Percentiles rank a stretch among this genome's conserved stretches.
These are phyloP conservation scores for Danionella dracula DNA, from an alignment of 2,797 vertebrate species.

Conservation along the genomic window DNA sequence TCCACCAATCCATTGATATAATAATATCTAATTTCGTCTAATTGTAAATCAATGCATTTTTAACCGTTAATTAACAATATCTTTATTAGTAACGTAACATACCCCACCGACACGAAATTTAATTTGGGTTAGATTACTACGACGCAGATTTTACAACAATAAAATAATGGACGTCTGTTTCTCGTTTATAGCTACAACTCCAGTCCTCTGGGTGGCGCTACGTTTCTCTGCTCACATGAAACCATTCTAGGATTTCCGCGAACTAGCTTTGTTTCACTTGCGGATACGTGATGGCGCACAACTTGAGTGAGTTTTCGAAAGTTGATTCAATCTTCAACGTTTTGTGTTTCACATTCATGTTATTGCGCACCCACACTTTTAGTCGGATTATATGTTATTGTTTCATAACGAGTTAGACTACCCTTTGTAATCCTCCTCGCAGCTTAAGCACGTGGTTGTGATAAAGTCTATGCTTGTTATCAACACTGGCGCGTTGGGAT, in stretches of 20 bases:
- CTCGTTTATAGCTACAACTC: too few species aligned
- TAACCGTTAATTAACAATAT: too few species aligned
- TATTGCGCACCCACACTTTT: neutral
- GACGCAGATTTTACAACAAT: too few species aligned
- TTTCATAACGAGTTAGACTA: neutral
- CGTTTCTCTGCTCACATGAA: neutral
- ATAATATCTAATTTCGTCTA: too few species aligned
- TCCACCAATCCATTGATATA: too few species aligned
- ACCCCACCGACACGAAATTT: too few species aligned
- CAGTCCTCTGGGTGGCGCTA: constrained; percentile 1
- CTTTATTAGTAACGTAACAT: too few species aligned
- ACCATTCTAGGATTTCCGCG: neutral
- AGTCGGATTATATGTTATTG: neutral
- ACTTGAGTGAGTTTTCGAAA: constrained; percentile 41
- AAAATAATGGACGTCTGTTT: too few species aligned
- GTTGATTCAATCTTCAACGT: neutral
- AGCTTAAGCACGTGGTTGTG: neutral
- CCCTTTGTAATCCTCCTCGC: neutral
- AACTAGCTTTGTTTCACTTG: neutral
- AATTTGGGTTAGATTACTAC: too few species aligned
- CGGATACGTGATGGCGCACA: constrained; percentile 49
- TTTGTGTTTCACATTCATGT: neutral
- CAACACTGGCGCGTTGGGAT: neutral
- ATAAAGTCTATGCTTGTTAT: neutral
- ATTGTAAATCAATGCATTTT: too few species aligned